Percentiles rank a stretch among this genome's conserved stretches.
phyloP scores from a whole-genome alignment of 2,888 invertebrate genomes.

The Lymantria monacha region DNA sequence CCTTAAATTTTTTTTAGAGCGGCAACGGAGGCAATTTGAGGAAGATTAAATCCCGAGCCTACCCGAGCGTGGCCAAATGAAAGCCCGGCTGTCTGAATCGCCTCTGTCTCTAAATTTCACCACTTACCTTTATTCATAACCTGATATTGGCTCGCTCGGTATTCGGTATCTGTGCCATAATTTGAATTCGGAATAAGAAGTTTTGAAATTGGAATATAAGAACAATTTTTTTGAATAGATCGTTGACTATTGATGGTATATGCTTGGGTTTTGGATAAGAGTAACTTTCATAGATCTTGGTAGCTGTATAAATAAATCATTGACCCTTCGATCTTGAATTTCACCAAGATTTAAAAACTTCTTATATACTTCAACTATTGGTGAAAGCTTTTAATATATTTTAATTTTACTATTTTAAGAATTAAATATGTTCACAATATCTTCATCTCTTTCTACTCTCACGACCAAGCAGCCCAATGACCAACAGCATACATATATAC shows the following conservation, averaged over 20 bases:
- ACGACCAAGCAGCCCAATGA: too few relatives aligned
- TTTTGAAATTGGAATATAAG: slow-evolving; percentile 29
- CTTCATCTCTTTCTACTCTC: too few relatives aligned
- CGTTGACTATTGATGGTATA: slow-evolving; percentile 21
- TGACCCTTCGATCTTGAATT: too few relatives aligned
- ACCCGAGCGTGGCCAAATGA: slow-evolving; percentile 43
- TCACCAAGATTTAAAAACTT: too few relatives aligned
- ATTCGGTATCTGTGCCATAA: slow-evolving; percentile 39
- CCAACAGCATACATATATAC: too few relatives aligned
- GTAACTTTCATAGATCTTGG: not conserved
- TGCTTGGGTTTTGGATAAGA: slow-evolving; percentile 5
- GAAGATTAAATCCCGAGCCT: slow-evolving; percentile 53
- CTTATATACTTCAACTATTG: too few relatives aligned
- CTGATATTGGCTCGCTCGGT: slow-evolving; percentile 37
- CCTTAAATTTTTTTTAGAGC: slow-evolving; percentile 39
- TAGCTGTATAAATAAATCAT: too few relatives aligned
- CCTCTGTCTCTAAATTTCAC: slow-evolving; percentile 36
- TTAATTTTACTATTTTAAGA: too few relatives aligned
- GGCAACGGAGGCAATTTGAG: slow-evolving; percentile 49
- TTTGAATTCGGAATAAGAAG: slow-evolving; percentile 40
- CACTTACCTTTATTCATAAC: slow-evolving; percentile 46
- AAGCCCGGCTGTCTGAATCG: slow-evolving; percentile 31
- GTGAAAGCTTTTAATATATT: too few relatives aligned
- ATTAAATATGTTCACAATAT: too few relatives aligned
- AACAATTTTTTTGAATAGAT: slow-evolving; percentile 8